Base-by-base conservation (phyloP, 1,140 invertebrate species). In the Drosophila nigromelanica region DNA sequence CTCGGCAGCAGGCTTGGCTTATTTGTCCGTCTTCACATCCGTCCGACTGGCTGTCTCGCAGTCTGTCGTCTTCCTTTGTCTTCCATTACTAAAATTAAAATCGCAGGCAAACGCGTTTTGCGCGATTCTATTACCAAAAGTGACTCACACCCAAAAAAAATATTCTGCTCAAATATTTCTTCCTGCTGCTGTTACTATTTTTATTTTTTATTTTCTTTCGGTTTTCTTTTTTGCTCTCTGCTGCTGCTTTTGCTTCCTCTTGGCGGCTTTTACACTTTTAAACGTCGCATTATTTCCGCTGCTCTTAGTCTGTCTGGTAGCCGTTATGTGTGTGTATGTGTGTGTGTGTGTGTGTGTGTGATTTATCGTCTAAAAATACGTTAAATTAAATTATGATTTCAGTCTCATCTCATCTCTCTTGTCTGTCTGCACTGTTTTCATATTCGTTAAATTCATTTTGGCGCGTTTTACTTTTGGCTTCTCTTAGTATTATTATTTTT, bases 301-400 rank as follows among this genome's bases (percentile, higher is more conserved):
- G 81, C 81, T 80, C 61, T 86, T 86, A 75, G 81, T 55, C 81
- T 78, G 81, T 80, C 80, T 85, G 76, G 67, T 39, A 24, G 39
- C 7, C 30, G 21, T 18, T 30, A 12, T 70, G 39, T 30, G 1
- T 42, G n/a, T 40, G 12, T 51, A 24, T 27, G 47, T 67, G 40
- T 56, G 27, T 77, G 35, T 78, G 62, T 87, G 62, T 78, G 73
- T 70, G n/a, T n/a, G n/a, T n/a, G n/a, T n/a, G n/a, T n/a, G n/a
- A n/a, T n/a, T n/a, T n/a, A n/a, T n/a, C n/a, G n/a, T n/a, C n/a
- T n/a, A n/a, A 89, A 89, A 89, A 89, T 83, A 83, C 85, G 85
- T 89, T 89, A 87, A 87, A 87, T 87, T 87, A 89, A 87, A 87
- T 87, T 87, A 87, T 87, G 83, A 87, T 87, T 89, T 83, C 79